phyloP scores from a whole-genome alignment of 2,888 invertebrate genomes.

The Cantharis lateralis region DNA sequence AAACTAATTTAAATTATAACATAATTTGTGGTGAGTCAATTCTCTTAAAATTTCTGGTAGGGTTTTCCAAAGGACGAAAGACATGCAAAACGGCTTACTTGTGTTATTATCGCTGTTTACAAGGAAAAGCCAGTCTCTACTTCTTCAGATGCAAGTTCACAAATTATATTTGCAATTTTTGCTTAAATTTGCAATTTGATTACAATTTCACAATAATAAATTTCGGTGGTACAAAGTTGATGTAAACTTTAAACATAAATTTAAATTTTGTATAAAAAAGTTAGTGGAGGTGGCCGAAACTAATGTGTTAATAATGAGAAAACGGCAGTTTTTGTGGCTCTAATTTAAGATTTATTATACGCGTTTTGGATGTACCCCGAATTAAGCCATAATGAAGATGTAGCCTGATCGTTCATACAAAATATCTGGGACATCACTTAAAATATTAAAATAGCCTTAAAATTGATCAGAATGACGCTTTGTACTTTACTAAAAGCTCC shows the following conservation, averaged over 20 bases:
- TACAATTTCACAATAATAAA: background rate
- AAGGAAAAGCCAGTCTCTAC: background rate
- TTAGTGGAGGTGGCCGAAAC: constrained; percentile 3
- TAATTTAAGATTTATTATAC: constrained; percentile 22
- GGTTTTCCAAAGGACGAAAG: constrained; percentile 6
- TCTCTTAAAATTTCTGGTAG: background rate
- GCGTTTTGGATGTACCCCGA: constrained; percentile 17
- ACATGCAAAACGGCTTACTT: constrained; percentile 14
- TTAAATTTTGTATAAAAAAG: constrained; percentile 20
- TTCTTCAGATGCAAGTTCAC: background rate
- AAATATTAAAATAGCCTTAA: background rate
- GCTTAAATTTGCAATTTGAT: background rate
- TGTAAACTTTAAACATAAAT: constrained; percentile 20
- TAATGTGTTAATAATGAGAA: constrained; percentile 29
- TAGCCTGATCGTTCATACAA: background rate
- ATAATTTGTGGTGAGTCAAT: background rate
- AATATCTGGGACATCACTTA: background rate
- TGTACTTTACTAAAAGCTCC: background rate
- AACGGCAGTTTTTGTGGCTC: constrained; percentile 16
- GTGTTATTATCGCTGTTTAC: background rate
- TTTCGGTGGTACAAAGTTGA: background rate
- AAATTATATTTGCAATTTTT: background rate
- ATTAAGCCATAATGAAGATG: constrained; percentile 13
- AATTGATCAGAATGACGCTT: background rate
- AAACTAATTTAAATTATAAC: background rate